A percentile compares a stretch with the other conserved stretches of the same genome.
phyloP scores from a whole-genome alignment of 2,797 vertebrate species.

The Sebastes iracundus region DNA sequence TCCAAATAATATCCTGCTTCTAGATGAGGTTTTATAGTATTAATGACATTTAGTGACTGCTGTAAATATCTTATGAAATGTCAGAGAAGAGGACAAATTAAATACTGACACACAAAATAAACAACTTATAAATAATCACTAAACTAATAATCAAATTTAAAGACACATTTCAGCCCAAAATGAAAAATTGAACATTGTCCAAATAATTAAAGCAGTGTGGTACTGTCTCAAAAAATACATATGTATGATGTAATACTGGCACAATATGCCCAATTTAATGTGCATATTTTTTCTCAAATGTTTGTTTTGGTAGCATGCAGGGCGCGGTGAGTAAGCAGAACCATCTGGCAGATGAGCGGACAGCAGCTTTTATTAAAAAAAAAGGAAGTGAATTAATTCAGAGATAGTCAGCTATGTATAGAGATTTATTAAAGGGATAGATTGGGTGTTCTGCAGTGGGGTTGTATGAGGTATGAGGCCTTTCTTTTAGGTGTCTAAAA shows the following conservation, averaged over 20 bases:
- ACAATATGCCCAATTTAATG: constrained; percentile 1
- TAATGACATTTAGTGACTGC: neutral
- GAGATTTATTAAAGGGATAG: neutral
- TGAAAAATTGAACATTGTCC: neutral
- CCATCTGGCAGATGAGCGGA: constrained; percentile 13
- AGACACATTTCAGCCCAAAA: neutral
- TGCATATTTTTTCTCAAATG: neutral
- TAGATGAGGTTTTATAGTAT: neutral
- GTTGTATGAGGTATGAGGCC: no score
- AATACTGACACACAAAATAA: neutral
- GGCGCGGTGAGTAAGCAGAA: constrained; percentile 10
- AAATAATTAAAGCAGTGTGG: no score
- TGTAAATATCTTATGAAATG: neutral
- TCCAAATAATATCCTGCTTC: neutral
- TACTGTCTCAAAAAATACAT: neutral
- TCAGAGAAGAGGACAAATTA: neutral
- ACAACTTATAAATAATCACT: neutral
- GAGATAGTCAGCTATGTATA: neutral
- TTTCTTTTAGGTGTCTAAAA: no score
- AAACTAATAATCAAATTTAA: neutral
- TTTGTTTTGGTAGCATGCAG: constrained; percentile 1
- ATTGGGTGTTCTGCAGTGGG: no score
- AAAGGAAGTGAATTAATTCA: constrained; percentile 4
- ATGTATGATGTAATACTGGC: neutral
- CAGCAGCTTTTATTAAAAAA: neutral